These are phyloP conservation scores for Scleropages formosus DNA, from an alignment of 2,797 vertebrate species.

Conservation along the genomic window DNA sequence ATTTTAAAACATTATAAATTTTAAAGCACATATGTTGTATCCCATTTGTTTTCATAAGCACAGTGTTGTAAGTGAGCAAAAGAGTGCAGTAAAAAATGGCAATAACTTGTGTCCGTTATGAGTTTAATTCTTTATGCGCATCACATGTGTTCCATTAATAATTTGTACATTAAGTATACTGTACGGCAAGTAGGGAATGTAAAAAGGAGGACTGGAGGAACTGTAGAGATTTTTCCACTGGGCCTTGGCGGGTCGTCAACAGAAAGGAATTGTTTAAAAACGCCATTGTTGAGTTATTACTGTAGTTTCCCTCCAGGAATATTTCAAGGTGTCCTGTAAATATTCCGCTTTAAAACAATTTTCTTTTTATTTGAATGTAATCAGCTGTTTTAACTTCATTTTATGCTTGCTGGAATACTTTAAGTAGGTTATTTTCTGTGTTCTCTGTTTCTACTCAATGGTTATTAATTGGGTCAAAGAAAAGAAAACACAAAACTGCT, in stretches of 20 bases:
- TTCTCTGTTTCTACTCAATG: constrained; percentile 71
- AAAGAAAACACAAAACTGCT: constrained; percentile 31
- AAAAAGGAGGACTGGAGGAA: neutral
- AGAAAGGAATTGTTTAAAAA: constrained; percentile 41
- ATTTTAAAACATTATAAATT: too few relatives aligned
- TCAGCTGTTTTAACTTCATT: neutral
- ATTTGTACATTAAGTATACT: constrained; percentile 68
- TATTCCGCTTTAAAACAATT: constrained; percentile 29
- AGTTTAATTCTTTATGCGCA: constrained; percentile 52
- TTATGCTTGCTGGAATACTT: constrained; percentile 6
- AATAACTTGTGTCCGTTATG: constrained; percentile 72
- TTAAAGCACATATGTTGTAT: too few relatives aligned
- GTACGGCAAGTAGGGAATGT: constrained; percentile 59
- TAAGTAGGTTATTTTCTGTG: constrained; percentile 56
- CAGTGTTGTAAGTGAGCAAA: too few relatives aligned
- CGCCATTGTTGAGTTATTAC: constrained; percentile 53
- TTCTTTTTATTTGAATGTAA: neutral
- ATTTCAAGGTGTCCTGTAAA: constrained; percentile 80
- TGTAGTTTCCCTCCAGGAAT: constrained; percentile 75
- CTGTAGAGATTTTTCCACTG: neutral
- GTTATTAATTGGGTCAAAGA: constrained; percentile 75
- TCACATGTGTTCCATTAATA: constrained; percentile 62
- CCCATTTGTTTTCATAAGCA: too few relatives aligned
- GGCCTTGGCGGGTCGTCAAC: neutral
- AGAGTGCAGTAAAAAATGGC: too few relatives aligned